Evolutionary conservation across 2,888 invertebrate species (phyloP).

Genomic region (Epiblema foenella): DNA sequence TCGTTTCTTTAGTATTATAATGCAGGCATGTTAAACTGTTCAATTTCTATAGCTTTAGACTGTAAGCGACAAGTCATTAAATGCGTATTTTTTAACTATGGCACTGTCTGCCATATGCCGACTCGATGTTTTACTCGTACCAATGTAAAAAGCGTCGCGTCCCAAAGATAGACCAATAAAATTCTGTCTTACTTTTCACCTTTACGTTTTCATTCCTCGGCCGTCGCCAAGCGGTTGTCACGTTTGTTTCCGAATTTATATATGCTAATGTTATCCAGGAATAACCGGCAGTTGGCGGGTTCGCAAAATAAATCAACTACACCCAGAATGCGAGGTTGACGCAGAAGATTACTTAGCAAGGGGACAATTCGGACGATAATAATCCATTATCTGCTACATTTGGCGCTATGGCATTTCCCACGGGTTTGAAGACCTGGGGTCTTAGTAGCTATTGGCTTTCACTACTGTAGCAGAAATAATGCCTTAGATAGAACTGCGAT

Average conservation of each 20-base stretch:
- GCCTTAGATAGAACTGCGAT: background rate
- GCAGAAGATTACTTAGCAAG: constrained; percentile 47
- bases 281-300: constrained; percentile 53
- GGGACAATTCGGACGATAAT: constrained; percentile 13
- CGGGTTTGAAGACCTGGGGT: background rate
- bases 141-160: background rate
- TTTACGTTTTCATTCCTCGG: constrained; percentile 21
- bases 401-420: background rate
- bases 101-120: background rate
- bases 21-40: too few species aligned
- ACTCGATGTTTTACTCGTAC: background rate
- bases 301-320: constrained; percentile 53
- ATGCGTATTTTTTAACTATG: background rate
- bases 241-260: constrained; percentile 60
- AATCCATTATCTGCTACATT: background rate
- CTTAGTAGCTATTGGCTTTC: background rate
- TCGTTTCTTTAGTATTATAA: too few species aligned
- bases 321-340: constrained; percentile 47
- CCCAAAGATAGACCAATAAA: background rate
- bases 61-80: background rate
- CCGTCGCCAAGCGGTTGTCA: constrained; percentile 23
- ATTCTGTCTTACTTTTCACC: constrained; percentile 7
- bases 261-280: constrained; percentile 55
- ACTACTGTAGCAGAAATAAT: background rate
- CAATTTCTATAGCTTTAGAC: too few species aligned